Conservation (phyloP, 2,797 vertebrate genomes). For the Gallirallus australis region DNA sequence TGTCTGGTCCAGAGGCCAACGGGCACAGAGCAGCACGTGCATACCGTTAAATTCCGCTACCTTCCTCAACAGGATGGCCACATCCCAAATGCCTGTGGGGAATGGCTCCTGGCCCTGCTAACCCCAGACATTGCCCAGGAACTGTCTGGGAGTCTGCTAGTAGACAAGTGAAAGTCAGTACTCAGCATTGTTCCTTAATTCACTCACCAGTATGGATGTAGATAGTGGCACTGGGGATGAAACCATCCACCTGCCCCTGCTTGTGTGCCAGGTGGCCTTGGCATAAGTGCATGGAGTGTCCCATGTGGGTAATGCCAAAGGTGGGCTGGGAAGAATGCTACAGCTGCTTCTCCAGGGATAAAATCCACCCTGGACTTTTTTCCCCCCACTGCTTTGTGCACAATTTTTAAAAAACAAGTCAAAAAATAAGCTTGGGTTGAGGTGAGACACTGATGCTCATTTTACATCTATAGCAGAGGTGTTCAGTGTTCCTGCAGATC, state of each 20-base stretch:
- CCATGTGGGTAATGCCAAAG: not conserved
- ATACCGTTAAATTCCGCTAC: not conserved
- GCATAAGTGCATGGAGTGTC: not conserved
- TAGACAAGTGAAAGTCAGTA: not conserved
- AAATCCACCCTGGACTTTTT: not conserved
- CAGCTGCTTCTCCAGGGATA: not conserved
- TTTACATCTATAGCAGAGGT: not conserved
- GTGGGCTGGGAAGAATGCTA: not conserved
- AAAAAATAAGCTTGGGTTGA: not conserved
- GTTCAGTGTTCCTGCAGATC: not conserved
- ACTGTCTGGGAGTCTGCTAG: not conserved
- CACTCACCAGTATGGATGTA: not conserved
- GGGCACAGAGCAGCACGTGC: not conserved
- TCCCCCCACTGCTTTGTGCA: not conserved
- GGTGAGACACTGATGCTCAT: not conserved
- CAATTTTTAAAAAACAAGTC: not conserved
- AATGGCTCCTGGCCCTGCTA: not conserved
- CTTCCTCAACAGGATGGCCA: not conserved
- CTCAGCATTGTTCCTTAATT: not conserved
- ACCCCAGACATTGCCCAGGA: not conserved
- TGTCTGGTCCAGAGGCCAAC: not conserved
- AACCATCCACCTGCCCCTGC: not conserved
- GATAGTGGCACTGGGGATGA: not conserved
- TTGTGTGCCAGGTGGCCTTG: accelerated
- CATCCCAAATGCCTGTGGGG: not conserved